Evolutionary conservation across 2,888 invertebrate genomes (phyloP).

Genomic region (Helleia helle): DNA sequence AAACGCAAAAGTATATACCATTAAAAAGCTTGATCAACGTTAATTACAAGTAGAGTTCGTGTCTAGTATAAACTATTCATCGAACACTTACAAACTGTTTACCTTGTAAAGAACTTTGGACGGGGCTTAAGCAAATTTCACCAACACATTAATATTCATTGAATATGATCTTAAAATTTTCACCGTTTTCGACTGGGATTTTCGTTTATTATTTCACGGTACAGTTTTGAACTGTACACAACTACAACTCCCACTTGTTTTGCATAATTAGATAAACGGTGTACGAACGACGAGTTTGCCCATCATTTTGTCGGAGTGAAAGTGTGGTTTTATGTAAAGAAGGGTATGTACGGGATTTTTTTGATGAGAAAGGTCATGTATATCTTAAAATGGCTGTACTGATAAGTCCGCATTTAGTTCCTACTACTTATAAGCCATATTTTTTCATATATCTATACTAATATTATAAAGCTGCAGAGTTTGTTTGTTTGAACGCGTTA

Average conservation of each 20-base stretch:
- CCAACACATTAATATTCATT: slow-evolving; percentile 44
- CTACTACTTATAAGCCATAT: no score
- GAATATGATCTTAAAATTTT: slow-evolving; percentile 41
- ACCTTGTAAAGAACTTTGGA: slow-evolving; percentile 23
- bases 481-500: no score
- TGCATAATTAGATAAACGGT: slow-evolving; percentile 55
- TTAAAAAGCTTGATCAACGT: not conserved
- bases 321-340: no score
- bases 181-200: slow-evolving; percentile 29
- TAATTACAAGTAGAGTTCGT: not conserved
- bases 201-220: slow-evolving; percentile 25
- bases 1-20: no score
- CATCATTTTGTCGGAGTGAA: no score
- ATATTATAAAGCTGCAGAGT: no score
- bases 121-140: slow-evolving; percentile 34
- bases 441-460: no score
- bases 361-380: no score
- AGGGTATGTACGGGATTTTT: slow-evolving; percentile 9
- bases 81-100: slow-evolving; percentile 24
- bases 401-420: no score
- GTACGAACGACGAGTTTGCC: slow-evolving; percentile 31
- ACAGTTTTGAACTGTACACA: slow-evolving; percentile 27
- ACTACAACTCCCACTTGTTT: slow-evolving; percentile 40
- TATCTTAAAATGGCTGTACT: no score
- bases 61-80: slow-evolving; percentile 26